Base-by-base conservation (phyloP, 1,140 invertebrate species). In the Zaprionus africanus region DNA sequence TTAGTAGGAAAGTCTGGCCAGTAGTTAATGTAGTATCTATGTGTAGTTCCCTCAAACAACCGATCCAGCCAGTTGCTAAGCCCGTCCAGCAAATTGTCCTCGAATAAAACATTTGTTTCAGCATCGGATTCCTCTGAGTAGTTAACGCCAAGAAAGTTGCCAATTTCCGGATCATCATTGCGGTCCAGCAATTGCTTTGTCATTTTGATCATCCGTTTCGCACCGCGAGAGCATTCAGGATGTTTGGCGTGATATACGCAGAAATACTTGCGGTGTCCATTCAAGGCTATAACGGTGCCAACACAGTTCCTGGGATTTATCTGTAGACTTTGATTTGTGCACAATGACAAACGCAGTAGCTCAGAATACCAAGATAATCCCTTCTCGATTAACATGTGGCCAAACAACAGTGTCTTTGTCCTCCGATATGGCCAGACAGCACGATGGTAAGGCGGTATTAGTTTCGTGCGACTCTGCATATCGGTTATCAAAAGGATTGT, bases 161-260 rank as follows among this genome's bases (percentile, higher is more conserved):
- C 97, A 36, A 95, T 94, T 92, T 96, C 96, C 12, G 95, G 95
- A 93, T 96, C 96, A 7, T 93, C 93, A 28, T 93, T 90, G 60
- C 93, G 92, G 71, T 93, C 93, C 58, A 93, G 92, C 64, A 96
- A 90, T 60, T 94, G 94, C 74, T 95, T 95, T 15, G 95, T 95
- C 94, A 96, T 95, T 85, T 93, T 93, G 65, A 94, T 93, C 93
- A 95, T 95, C 73, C 95, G 94, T 93, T 95, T 96, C 6, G 94
- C 93, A 53, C 95, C 94, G 79, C 93, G 93, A 54, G 91, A 88
- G 53, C 93, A 92, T 90, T 94, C 94, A 1, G 94, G 94, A 78
- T 98, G 97, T 92, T 98, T 99, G 38, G 98, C 98, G 93, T 99
- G 98, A 93, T 99, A 99, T 94, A 99, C 98, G 92, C 98, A 99